Evolutionary conservation across 2,888 invertebrate genomes (phyloP).

Genomic region (Pharmacophagus antenor): DNA sequence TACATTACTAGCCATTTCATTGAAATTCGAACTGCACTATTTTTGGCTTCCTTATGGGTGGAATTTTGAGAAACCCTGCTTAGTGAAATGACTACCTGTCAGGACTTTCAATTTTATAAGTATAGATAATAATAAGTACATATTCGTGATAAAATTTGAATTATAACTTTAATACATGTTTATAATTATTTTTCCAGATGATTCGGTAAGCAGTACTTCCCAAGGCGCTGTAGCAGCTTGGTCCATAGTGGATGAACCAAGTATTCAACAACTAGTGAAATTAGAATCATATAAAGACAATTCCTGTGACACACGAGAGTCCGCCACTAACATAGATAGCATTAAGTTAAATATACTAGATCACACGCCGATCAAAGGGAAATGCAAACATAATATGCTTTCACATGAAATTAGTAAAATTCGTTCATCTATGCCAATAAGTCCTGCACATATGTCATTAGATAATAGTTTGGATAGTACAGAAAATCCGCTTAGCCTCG

Average conservation of each 20-base stretch:
- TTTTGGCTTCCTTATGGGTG: no score
- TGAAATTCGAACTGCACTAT: no score
- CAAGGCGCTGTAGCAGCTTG: constrained; percentile 47
- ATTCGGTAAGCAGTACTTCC: constrained; percentile 50
- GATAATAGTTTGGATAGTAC: constrained; percentile 65
- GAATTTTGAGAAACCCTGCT: no score
- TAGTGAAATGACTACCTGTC: no score
- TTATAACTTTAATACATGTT: no score
- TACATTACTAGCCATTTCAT: no score
- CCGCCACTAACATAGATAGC: constrained; percentile 49
- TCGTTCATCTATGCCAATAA: constrained; percentile 48
- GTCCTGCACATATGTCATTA: constrained; percentile 66
- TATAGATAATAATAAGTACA: no score
- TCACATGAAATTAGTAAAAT: constrained; percentile 72
- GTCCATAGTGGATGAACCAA: constrained; percentile 59
- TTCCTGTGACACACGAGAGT: constrained; percentile 44
- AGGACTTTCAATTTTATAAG: no score
- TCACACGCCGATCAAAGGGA: constrained; percentile 63
- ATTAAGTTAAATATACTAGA: constrained; percentile 47
- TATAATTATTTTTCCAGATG: constrained; percentile 48
- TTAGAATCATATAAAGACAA: constrained; percentile 43
- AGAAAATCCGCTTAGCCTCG: constrained; percentile 60
- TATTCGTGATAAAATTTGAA: no score
- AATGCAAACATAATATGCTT: constrained; percentile 50
- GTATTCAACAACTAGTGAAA: constrained; percentile 53